Percentiles rank a stretch among this genome's conserved stretches.
These are phyloP conservation scores for Corythoichthys haematopterus DNA, from an alignment of 2,113 vertebrate genomes.

Conservation along the genomic window DNA sequence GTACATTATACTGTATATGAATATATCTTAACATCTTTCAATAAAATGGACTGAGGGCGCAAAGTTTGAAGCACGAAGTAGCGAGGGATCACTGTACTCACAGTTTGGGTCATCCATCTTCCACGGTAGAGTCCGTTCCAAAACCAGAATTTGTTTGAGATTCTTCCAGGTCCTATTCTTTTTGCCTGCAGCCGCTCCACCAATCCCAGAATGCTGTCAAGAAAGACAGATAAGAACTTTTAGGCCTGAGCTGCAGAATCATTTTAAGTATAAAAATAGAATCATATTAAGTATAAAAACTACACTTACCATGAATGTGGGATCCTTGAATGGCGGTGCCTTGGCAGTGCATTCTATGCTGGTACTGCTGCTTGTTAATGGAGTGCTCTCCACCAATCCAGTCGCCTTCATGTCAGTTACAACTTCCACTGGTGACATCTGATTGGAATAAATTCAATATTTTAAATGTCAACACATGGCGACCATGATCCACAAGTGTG, in stretches of 20 bases:
- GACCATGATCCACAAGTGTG: not conserved
- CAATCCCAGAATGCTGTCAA: constrained; percentile 89
- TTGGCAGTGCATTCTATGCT: constrained; percentile 74
- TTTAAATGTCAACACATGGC: not conserved
- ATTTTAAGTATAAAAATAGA: too few species aligned
- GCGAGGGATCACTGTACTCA: constrained; percentile 62
- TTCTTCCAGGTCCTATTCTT: constrained; percentile 99
- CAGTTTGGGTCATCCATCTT: constrained; percentile 91
- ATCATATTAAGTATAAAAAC: not conserved
- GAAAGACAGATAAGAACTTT: not conserved
- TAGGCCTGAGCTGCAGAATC: too few species aligned
- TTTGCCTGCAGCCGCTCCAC: constrained; percentile 93
- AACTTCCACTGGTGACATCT: constrained; percentile 64
- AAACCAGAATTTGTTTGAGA: constrained; percentile 94
- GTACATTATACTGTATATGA: too few species aligned
- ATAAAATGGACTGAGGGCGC: too few species aligned
- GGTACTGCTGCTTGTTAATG: constrained; percentile 25
- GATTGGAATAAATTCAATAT: constrained; percentile 1
- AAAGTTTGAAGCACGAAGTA: too few species aligned
- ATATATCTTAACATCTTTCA: too few species aligned
- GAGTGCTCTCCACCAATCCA: constrained; percentile 61
- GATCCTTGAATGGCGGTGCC: constrained; percentile 86
- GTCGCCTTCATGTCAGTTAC: constrained; percentile 74
- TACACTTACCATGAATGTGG: constrained; percentile 80
- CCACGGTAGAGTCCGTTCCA: constrained; percentile 92